Percentiles rank a stretch among this genome's conserved stretches.
Conservation (phyloP, 2,797 vertebrate genomes). For the Gadopsis marmoratus region DNA sequence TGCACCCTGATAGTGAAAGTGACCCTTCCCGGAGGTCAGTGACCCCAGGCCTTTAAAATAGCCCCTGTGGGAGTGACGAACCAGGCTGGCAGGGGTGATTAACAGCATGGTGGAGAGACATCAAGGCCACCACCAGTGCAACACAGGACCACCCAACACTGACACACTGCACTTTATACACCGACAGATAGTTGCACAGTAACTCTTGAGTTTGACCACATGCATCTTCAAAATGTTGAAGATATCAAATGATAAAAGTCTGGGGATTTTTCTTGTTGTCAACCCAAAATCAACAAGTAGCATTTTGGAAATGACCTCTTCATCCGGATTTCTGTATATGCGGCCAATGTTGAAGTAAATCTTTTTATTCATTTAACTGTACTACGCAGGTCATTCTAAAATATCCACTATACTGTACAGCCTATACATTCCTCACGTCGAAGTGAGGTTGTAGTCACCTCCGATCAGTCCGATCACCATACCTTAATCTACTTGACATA, state of each 20-base stretch:
- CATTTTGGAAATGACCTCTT: no score
- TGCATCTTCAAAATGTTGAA: neutral
- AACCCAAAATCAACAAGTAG: no score
- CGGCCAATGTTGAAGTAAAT: no score
- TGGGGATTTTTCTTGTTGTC: neutral
- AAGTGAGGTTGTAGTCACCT: neutral
- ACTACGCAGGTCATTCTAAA: no score
- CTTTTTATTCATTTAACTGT: no score
- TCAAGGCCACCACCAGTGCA: conserved; percentile 40
- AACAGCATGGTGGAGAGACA: conserved; percentile 57
- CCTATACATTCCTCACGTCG: no score
- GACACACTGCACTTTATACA: neutral
- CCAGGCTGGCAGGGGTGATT: conserved; percentile 47
- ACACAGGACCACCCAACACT: conserved; percentile 21
- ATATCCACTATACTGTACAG: no score
- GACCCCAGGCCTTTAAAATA: conserved; percentile 70
- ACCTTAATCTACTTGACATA: neutral
- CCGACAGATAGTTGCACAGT: neutral
- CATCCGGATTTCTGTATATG: no score
- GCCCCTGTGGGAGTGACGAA: conserved; percentile 50
- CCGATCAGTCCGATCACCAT: neutral
- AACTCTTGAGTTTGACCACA: neutral
- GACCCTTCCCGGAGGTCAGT: conserved; percentile 69
- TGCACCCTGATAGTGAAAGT: conserved; percentile 74
- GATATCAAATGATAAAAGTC: neutral